Evolutionary conservation across 2,113 vertebrate genomes (phyloP).

Genomic region (Gasterosteus aculeatus): DNA sequence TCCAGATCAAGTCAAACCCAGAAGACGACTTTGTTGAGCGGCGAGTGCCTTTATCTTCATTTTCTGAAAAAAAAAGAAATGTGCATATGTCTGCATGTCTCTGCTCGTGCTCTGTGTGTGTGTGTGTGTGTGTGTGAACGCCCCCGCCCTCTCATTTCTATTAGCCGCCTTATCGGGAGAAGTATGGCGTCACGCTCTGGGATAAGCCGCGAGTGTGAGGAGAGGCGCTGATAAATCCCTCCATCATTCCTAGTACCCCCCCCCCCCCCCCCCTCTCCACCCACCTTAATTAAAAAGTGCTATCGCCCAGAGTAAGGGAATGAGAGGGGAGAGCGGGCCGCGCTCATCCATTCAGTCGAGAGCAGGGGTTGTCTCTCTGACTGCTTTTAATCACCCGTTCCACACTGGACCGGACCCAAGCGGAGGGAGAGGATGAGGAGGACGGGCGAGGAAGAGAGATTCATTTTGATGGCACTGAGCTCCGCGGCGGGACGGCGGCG

Average conservation of each 20-base stretch:
- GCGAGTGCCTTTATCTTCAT: constrained; percentile 62
- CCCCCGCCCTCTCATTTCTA: constrained; percentile 68
- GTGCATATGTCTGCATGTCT: constrained; percentile 73
- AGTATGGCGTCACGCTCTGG: constrained; percentile 67
- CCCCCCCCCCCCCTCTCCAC: background rate
- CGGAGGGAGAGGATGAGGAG: constrained; percentile 33
- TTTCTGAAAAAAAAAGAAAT: constrained; percentile 66
- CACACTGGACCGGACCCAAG: constrained; percentile 55
- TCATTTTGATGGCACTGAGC: constrained; percentile 21
- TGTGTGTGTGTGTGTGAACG: constrained; percentile 27
- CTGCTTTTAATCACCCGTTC: constrained; percentile 67
- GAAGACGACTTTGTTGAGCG: constrained; percentile 37
- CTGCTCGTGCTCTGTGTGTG: constrained; percentile 34
- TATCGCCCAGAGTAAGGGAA: constrained; percentile 79
- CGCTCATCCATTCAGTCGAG: constrained; percentile 75
- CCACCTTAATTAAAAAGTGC: constrained; percentile 83
- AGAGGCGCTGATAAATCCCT: constrained; percentile 77
- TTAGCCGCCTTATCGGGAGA: constrained; percentile 77
- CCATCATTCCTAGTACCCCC: constrained; percentile 68
- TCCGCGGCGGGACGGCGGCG: background rate
- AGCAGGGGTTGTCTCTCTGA: constrained; percentile 50
- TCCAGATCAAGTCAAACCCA: constrained; percentile 41
- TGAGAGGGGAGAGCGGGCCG: constrained; percentile 67
- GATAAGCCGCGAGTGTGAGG: constrained; percentile 74
- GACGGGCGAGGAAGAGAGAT: constrained; percentile 1